phyloP scores from a whole-genome alignment of 2,113 vertebrate species.

The Trogon surrucura region DNA sequence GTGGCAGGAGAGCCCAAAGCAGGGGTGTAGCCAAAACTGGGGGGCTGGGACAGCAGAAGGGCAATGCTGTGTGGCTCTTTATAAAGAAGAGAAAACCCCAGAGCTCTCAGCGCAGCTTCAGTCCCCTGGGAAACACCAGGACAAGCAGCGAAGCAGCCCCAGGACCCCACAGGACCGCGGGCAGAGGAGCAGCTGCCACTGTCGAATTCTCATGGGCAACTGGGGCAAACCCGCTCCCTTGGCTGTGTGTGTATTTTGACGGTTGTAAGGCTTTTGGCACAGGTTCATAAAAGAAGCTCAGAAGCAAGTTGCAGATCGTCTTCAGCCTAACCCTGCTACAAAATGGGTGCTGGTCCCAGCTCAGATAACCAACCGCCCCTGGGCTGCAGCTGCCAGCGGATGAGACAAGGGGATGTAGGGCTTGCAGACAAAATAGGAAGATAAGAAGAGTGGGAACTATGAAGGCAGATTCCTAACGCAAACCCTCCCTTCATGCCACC shows the following conservation, averaged over 20 bases:
- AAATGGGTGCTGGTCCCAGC: neutral
- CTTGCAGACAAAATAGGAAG: neutral
- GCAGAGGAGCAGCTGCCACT: fast-evolving
- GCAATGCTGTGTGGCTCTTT: neutral
- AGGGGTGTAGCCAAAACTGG: fast-evolving
- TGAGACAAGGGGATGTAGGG: neutral
- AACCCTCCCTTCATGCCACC: neutral
- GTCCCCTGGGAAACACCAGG: neutral
- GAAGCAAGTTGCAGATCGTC: neutral
- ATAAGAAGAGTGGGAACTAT: neutral
- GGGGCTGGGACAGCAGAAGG: neutral
- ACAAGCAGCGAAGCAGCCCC: neutral
- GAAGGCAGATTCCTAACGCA: neutral
- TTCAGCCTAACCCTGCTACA: neutral
- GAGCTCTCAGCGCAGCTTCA: neutral
- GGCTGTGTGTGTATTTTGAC: too few species aligned
- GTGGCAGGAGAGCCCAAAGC: neutral
- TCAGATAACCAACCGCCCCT: neutral
- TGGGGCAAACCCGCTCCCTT: neutral
- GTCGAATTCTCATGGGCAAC: fast-evolving
- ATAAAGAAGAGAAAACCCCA: neutral
- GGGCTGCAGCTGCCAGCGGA: neutral
- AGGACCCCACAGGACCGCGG: fast-evolving
- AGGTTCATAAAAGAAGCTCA: neutral
- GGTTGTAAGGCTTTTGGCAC: neutral